These are phyloP conservation scores for Gortyna flavago DNA, from an alignment of 2,888 invertebrate species.

Conservation along the genomic window DNA sequence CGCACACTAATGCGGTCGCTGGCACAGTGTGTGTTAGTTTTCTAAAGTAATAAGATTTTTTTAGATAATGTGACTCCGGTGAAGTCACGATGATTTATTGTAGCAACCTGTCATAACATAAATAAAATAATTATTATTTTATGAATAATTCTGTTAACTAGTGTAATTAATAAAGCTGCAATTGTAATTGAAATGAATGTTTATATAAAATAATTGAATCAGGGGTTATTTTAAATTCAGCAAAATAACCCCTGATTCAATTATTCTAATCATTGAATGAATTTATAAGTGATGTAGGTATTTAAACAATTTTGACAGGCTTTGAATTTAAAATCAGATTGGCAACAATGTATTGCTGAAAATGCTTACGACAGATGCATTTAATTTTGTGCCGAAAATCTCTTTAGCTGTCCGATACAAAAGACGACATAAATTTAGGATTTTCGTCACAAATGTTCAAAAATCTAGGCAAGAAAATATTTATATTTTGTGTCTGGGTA, in stretches of 20 bases:
- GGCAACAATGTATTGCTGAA: background rate
- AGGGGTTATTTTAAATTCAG: too few species aligned
- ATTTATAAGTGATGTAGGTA: background rate
- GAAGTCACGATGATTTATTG: background rate
- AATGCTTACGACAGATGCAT: background rate
- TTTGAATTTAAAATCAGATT: background rate
- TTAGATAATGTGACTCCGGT: background rate
- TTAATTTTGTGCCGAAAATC: background rate
- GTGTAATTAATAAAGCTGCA: background rate
- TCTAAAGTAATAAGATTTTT: too few species aligned
- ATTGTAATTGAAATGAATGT: background rate
- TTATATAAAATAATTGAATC: too few species aligned
- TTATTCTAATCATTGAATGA: background rate
- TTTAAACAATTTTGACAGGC: background rate
- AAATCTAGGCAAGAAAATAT: background rate
- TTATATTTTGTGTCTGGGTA: background rate
- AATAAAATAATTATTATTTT: background rate
- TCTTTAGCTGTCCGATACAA: background rate
- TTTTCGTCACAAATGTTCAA: background rate
- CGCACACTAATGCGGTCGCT: background rate
- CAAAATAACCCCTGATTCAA: background rate
- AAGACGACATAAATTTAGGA: background rate
- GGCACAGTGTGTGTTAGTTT: background rate
- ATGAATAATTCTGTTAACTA: background rate
- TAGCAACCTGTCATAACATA: background rate